Base-by-base conservation (phyloP, 2,797 vertebrate species). In the Merluccius polli region DNA sequence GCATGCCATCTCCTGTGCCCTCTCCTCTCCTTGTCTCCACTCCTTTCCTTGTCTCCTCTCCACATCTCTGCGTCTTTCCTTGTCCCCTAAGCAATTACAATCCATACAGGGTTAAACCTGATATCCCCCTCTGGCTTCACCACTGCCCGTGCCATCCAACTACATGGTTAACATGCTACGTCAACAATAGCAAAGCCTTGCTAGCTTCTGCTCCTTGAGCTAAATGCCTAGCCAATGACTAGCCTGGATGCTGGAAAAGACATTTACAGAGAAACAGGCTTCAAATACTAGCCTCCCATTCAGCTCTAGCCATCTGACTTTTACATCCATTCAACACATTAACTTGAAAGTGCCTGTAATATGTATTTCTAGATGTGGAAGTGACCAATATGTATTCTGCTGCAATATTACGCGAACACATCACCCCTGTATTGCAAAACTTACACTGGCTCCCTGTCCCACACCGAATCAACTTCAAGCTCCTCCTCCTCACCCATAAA, bases 341-440 rank as follows among this genome's bases (percentile, higher is more conserved):
- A 71, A 71, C 70, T 36, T 71, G 70, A 15, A 71, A 71, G 33
- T 36, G 31, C 15, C 31, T 41, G 68, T 79, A 70, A n/a, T 44
- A 73, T 85, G 80, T 76, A 69, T 82, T 82, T 77, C 63, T 75
- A 75, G 13, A 67, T 32, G 78, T 75, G 13, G 70, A 82, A 78
- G 52, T 72, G 74, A 67, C 73, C 83, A 77, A 75, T 77, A 82
- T 74, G 73, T 77, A 0, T 76, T 84, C 70, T 72, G 70, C n/a
- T 38, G n/a, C 71, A 21, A 24, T 35, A n/a, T n/a, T n/a, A n/a
- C n/a, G n/a, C n/a, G n/a, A n/a, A n/a, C n/a, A n/a, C n/a, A n/a
- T n/a, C n/a, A n/a, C n/a, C n/a, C n/a, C n/a, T n/a, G n/a, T n/a
- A n/a, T n/a, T n/a, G n/a, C n/a, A n/a, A n/a, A n/a, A n/a, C n/a